A percentile compares a stretch with the other conserved stretches of the same genome.
Conservation (phyloP, 2,797 vertebrate species). For the Rhinella marina region DNA sequence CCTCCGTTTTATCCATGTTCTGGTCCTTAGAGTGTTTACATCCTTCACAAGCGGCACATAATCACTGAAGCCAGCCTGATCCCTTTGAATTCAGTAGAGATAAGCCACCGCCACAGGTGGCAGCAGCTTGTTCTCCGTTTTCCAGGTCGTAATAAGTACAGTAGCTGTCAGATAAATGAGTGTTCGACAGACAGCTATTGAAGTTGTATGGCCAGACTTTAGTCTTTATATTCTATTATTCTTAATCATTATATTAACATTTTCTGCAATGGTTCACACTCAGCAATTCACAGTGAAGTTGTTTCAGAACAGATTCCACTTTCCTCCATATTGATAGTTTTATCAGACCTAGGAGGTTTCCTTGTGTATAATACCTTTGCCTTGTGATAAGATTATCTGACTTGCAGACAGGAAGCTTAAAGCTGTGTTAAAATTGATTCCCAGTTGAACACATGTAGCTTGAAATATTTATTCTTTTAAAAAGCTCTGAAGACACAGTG, state of each 20-base stretch:
- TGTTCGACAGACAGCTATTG: no score
- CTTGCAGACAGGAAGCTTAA: background rate
- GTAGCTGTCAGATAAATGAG: no score
- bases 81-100: no score
- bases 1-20: no score
- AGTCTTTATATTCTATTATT: background rate
- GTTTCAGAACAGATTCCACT: background rate
- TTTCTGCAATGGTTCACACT: background rate
- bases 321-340: conserved; percentile 15
- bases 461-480: background rate
- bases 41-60: no score
- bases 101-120: no score
- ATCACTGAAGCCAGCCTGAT: no score
- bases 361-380: background rate
- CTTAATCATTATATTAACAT: background rate
- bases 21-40: no score
- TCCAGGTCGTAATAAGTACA: no score
- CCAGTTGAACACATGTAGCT: background rate
- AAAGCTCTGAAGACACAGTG: background rate
- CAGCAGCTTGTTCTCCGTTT: no score
- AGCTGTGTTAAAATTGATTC: background rate
- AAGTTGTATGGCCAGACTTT: background rate
- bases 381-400: conserved; percentile 1
- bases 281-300: background rate
- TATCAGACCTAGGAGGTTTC: conserved; percentile 7